Percentiles rank a stretch among this genome's conserved stretches.
Evolutionary conservation across 1,140 invertebrate genomes (phyloP).

Genomic region (Vanessa tameamea): DNA sequence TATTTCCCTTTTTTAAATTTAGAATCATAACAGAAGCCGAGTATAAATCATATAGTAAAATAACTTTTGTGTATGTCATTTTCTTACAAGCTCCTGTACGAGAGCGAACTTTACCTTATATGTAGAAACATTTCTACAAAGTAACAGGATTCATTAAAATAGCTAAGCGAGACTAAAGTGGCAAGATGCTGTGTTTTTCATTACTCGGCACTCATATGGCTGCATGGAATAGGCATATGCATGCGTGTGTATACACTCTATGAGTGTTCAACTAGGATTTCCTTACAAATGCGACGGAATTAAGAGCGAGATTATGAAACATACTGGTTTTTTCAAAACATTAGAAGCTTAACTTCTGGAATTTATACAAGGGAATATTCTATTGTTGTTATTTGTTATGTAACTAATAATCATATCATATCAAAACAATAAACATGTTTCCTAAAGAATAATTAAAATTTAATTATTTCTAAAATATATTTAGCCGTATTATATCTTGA

Average conservation of each 20-base stretch:
- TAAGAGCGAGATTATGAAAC: not conserved
- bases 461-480: too few species aligned
- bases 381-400: too few species aligned
- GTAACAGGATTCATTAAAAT: constrained; percentile 46
- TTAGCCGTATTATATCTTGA: too few species aligned
- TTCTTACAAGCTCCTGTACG: constrained; percentile 5
- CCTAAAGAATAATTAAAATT: too few species aligned
- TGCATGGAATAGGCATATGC: too few species aligned
- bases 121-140: constrained; percentile 43
- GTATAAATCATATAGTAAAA: not conserved
- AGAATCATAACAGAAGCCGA: too few species aligned
- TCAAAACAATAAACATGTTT: too few species aligned
- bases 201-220: not conserved
- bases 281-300: not conserved
- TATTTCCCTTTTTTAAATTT: too few species aligned
- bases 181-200: not conserved
- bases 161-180: constrained; percentile 25
- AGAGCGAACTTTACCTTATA: constrained; percentile 35
- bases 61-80: not conserved
- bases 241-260: too few species aligned
- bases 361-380: too few species aligned
- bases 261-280: not conserved
- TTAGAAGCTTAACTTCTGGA: too few species aligned
- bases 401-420: too few species aligned
- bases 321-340: not conserved